Conservation (phyloP, 1,140 invertebrate genomes). For the Wiebesia pumilae region DNA sequence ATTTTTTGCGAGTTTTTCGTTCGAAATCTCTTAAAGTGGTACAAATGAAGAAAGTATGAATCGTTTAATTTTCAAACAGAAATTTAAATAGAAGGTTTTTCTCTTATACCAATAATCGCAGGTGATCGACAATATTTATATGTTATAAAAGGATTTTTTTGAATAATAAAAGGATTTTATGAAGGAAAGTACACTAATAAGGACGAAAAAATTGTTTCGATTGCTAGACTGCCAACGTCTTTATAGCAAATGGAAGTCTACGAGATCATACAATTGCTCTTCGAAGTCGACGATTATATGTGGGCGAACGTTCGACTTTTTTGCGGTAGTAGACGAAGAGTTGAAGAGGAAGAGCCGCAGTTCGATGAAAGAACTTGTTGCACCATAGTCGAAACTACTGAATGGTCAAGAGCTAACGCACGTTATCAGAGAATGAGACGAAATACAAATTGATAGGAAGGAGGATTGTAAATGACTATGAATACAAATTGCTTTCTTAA, state of each 20-base stretch:
- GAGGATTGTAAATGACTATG: neutral
- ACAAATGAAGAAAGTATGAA: no score
- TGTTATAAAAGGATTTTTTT: conserved; percentile 13
- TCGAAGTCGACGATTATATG: neutral
- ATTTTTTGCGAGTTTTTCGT: no score
- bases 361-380: conserved; percentile 50
- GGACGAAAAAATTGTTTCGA: neutral
- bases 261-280: neutral
- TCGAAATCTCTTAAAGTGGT: neutral
- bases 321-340: no score
- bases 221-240: neutral
- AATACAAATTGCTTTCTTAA: conserved; percentile 30
- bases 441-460: neutral
- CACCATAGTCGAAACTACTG: conserved; percentile 17
- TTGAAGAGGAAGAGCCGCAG: neutral
- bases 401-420: conserved; percentile 23
- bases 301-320: neutral
- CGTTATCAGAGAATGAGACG: neutral
- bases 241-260: neutral
- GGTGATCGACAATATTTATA: neutral
- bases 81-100: conserved; percentile 40
- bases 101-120: neutral
- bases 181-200: neutral
- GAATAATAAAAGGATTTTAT: neutral
- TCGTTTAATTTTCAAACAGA: conserved; percentile 15